Evolutionary conservation across 2,888 invertebrate genomes (phyloP).

Genomic region (Lasioglossum marginatum): DNA sequence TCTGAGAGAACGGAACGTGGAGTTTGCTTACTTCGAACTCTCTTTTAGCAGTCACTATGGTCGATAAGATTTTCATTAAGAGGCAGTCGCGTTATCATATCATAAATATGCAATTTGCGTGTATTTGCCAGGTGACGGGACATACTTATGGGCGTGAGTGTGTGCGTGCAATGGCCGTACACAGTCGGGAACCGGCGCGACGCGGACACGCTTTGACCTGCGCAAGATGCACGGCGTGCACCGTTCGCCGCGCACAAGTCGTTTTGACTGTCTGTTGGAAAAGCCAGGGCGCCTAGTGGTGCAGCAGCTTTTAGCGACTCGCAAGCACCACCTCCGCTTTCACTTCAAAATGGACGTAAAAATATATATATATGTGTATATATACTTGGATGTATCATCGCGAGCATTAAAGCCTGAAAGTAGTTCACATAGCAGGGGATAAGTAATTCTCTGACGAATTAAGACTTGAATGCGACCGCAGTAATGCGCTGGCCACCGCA

Average conservation of each 20-base stretch:
- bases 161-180: background rate
- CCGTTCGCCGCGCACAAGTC: slow-evolving; percentile 27
- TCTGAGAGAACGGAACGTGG: too few relatives aligned
- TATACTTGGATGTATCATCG: background rate
- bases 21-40: too few relatives aligned
- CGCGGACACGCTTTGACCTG: slow-evolving; percentile 43
- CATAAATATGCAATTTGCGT: background rate
- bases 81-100: background rate
- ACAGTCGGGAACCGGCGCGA: background rate
- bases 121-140: background rate
- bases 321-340: background rate
- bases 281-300: slow-evolving; percentile 37
- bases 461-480: background rate
- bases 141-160: background rate
- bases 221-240: slow-evolving; percentile 5
- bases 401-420: slow-evolving; percentile 3
- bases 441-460: background rate
- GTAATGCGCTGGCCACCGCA: background rate
- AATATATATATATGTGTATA: too few relatives aligned
- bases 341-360: slow-evolving; percentile 15
- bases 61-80: background rate
- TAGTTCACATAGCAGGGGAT: background rate
- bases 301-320: slow-evolving; percentile 46
- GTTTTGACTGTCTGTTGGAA: slow-evolving; percentile 41
- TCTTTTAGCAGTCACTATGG: too few relatives aligned